Evolutionary conservation across 2,797 vertebrate genomes (phyloP), one percentile per base, ranked within the genome.

Genomic region (Tokudaia tokunoshimensis): DNA sequence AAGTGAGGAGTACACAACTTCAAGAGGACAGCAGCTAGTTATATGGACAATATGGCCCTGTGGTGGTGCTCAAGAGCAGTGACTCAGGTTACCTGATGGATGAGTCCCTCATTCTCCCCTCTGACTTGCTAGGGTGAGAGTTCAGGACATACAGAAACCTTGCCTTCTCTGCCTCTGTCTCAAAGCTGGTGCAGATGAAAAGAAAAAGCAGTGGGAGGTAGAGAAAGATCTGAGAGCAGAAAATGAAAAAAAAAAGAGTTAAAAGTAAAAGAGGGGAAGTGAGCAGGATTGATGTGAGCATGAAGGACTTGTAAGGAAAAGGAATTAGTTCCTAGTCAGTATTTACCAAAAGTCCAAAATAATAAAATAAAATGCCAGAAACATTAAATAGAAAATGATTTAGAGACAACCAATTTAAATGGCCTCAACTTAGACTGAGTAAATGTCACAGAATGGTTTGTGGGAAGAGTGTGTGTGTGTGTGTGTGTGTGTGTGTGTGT

Each of bases 161-260:
- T 0, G 2, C 29, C 84, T 82, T 92, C 85, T 86, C n/a, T 44
- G 81, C 55, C n/a, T 24, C 22, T 76, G n/a, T 37, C 65, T 91
- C 76, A 14, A 29, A 80, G 13, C 84, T 79, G 91, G 20, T 31
- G 65, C 24, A 75, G 26, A 61, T 79, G 59, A 82, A 92, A 92
- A 95, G 75, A 37, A 80, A 89, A 87, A 61, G 24, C 83, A 67
- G 74, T 31, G 29, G 82, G 55, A 72, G 91, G 80, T 79, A 17
- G 11, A 47, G 67, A 85, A 17, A 86, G 74, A 86, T 89, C 67
- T 52, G 57, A 92, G 91, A 85, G 70, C 52, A n/a, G 74, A 81
- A 96, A 50, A 37, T 37, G 24, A 50, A 80, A 76, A 67, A 74
- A n/a, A 81, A 82, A 52, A 31, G 50, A 59, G 44, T 24, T 85